Evolutionary conservation across 2,797 vertebrate genomes (phyloP).

Genomic region (Myotis pilosus): DNA sequence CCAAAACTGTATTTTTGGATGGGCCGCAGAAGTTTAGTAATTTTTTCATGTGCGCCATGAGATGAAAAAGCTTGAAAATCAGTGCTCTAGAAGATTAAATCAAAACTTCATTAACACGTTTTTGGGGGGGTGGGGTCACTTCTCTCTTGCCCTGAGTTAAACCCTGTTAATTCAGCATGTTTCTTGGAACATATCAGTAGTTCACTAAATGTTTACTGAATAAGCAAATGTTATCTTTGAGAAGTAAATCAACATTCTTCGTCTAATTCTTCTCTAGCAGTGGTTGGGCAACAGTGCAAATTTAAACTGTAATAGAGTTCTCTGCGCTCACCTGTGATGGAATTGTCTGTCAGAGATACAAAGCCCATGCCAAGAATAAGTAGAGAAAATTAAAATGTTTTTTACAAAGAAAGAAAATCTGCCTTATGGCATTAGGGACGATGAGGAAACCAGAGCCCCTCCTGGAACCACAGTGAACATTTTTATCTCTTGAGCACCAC

Average conservation of each 20-base stretch:
- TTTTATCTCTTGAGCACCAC: neutral
- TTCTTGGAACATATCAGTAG: neutral
- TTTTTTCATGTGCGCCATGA: neutral
- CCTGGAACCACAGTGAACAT: neutral
- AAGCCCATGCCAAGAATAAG: neutral
- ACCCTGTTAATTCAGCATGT: neutral
- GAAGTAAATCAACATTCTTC: neutral
- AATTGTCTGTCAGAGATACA: neutral
- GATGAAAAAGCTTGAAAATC: neutral
- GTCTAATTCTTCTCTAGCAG: neutral
- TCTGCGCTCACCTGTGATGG: neutral
- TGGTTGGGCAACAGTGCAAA: neutral
- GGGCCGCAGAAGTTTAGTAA: neutral
- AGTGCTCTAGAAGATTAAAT: neutral
- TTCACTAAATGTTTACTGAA: neutral
- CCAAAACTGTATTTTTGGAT: neutral
- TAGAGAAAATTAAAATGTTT: neutral
- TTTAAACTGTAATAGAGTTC: neutral
- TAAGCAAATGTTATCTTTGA: neutral
- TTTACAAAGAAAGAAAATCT: neutral
- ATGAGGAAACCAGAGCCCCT: neutral
- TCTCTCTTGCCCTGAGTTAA: neutral
- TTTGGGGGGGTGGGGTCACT: neutral
- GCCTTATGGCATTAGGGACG: neutral
- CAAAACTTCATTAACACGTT: neutral